phyloP scores from a whole-genome alignment of 2,888 invertebrate species.

The Drosophila colorata region DNA sequence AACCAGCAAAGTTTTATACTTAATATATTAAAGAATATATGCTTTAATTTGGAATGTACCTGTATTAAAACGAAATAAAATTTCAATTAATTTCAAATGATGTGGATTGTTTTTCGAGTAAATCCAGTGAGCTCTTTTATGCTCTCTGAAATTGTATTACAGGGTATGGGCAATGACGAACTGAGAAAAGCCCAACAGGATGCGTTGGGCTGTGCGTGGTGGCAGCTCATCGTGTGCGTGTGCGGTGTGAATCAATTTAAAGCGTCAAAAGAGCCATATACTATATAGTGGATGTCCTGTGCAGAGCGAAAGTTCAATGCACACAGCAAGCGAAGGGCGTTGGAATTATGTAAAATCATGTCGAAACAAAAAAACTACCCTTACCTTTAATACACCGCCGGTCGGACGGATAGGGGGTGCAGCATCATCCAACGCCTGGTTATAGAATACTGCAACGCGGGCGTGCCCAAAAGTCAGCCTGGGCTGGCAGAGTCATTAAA shows the following conservation, averaged over 20 bases:
- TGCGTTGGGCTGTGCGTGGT: conserved; percentile 14
- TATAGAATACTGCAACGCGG: conserved; percentile 60
- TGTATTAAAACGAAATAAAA: no score
- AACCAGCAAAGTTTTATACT: no score
- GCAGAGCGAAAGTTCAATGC: conserved; percentile 56
- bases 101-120: no score
- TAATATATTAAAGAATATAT: no score
- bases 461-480: conserved; percentile 62
- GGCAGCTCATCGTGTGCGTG: conserved; percentile 54
- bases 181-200: conserved; percentile 24
- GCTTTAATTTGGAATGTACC: no score
- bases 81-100: no score
- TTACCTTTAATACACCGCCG: conserved; percentile 24
- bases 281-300: conserved; percentile 72
- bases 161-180: conserved; percentile 35
- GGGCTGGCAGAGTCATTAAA: conserved; percentile 61
- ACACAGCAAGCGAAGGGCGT: conserved; percentile 42
- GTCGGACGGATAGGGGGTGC: conserved; percentile 35
- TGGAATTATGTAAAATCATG: conserved; percentile 78
- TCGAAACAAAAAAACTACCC: conserved; percentile 62
- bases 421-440: conserved; percentile 45
- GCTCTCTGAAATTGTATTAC: not conserved
- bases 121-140: no score
- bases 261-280: conserved; percentile 71
- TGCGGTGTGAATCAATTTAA: conserved; percentile 80